Conservation (phyloP, 2,888 invertebrate genomes). For the Petrophora chlorosata region DNA sequence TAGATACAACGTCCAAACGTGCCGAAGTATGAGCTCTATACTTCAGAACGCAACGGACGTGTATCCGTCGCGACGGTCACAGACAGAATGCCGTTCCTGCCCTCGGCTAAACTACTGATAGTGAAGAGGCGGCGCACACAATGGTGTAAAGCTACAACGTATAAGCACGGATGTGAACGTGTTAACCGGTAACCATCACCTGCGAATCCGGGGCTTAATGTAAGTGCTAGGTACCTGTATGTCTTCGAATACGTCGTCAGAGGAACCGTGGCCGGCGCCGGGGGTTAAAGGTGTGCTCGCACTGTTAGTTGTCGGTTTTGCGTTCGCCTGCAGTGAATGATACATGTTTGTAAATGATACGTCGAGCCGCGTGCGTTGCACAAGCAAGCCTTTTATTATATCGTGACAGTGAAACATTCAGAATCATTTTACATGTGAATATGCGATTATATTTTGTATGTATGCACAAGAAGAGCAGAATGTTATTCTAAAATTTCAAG, state of each 20-base stretch:
- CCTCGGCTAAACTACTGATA: constrained; percentile 49
- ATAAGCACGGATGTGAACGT: constrained; percentile 79
- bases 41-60: constrained; percentile 60
- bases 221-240: constrained; percentile 64
- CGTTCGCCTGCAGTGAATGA: constrained; percentile 60
- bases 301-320: constrained; percentile 74
- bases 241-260: constrained; percentile 78
- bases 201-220: constrained; percentile 47
- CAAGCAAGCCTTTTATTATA: constrained; percentile 16
- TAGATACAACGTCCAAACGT: constrained; percentile 57
- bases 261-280: constrained; percentile 71
- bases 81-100: constrained; percentile 43
- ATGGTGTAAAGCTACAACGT: constrained; percentile 60
- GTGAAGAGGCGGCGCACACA: constrained; percentile 51
- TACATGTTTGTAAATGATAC: constrained; percentile 33
- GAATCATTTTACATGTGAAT: neutral
- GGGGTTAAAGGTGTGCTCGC: constrained; percentile 74
- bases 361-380: constrained; percentile 21
- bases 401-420: neutral
- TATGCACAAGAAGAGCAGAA: neutral
- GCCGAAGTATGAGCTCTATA: constrained; percentile 80
- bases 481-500: neutral
- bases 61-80: constrained; percentile 49
- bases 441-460: neutral
- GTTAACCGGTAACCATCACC: constrained; percentile 78